These are phyloP conservation scores for Camponotus fellah DNA, from an alignment of 2,888 invertebrate species.

Conservation along the genomic window DNA sequence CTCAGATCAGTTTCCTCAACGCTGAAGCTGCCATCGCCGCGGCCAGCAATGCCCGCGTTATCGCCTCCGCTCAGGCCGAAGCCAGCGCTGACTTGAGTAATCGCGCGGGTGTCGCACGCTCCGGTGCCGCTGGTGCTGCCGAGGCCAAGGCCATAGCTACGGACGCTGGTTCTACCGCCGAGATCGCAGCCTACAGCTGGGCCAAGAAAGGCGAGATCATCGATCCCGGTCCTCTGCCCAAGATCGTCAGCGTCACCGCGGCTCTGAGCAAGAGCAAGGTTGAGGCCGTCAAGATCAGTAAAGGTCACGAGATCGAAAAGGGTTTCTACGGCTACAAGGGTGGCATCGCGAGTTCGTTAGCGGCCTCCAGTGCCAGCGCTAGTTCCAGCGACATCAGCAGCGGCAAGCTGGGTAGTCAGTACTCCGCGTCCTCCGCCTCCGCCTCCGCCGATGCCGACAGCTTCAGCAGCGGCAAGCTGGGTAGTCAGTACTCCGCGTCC, in stretches of 20 bases:
- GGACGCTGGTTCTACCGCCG: conserved; percentile 38
- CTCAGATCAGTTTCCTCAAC: background rate
- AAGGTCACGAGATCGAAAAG: background rate
- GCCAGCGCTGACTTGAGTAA: conserved; percentile 34
- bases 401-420: background rate
- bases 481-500: background rate
- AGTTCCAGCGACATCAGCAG: background rate
- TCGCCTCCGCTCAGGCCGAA: conserved; percentile 44
- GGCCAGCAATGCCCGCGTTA: conserved; percentile 23
- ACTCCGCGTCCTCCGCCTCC: background rate
- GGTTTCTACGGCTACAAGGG: background rate
- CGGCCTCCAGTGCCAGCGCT: background rate
- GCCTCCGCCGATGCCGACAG: background rate
- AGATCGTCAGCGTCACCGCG: background rate
- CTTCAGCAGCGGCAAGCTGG: background rate
- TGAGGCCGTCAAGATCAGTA: background rate
- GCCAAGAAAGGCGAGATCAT: conserved; percentile 24
- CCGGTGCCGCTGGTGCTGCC: conserved; percentile 40
- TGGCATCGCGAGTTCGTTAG: background rate
- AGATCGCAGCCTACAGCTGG: conserved; percentile 32
- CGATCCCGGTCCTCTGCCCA: background rate
- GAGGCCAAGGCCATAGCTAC: conserved; percentile 39
- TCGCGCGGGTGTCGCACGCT: conserved; percentile 46
- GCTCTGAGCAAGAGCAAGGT: background rate
- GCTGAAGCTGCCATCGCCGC: conserved; percentile 23